phyloP scores from a whole-genome alignment of 2,888 invertebrate species.

The Gastrophysa polygoni region DNA sequence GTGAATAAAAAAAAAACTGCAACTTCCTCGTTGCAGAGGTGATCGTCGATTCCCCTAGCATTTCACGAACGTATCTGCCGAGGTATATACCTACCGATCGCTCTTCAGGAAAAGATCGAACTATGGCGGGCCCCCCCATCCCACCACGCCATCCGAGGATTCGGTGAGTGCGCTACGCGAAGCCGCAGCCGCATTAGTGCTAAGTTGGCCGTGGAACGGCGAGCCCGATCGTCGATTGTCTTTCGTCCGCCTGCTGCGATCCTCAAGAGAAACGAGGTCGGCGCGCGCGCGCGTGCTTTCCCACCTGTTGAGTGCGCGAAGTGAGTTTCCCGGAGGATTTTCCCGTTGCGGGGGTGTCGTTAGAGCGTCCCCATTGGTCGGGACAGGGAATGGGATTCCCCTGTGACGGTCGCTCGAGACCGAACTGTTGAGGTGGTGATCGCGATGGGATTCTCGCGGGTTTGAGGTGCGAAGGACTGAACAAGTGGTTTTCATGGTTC shows the following conservation, averaged over 20 bases:
- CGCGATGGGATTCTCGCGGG: constrained; percentile 5
- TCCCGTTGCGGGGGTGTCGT: constrained; percentile 9
- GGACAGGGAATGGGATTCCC: constrained; percentile 8
- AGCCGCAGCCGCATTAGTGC: constrained; percentile 38
- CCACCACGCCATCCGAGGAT: constrained; percentile 21
- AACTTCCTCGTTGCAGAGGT: too few relatives aligned
- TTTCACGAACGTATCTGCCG: too few relatives aligned
- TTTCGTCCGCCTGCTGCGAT: constrained; percentile 5
- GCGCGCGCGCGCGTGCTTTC: constrained; percentile 24
- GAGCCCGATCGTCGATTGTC: constrained; percentile 14
- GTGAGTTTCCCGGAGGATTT: constrained; percentile 18
- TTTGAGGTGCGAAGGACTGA: constrained; percentile 20
- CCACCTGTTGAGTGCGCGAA: constrained; percentile 21
- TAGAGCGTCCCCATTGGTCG: constrained; percentile 6
- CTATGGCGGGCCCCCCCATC: too few relatives aligned
- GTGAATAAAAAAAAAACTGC: too few relatives aligned
- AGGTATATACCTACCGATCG: too few relatives aligned
- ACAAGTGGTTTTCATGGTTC: constrained; percentile 28
- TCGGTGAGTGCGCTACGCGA: constrained; percentile 30
- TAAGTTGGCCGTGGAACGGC: constrained; percentile 34
- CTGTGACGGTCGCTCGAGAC: constrained; percentile 2
- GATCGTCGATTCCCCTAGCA: too few relatives aligned
- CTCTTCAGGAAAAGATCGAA: too few relatives aligned
- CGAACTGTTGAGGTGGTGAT: background rate
- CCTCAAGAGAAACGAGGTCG: background rate